phyloP scores from a whole-genome alignment of 2,113 vertebrate genomes.

The Baryphthengus martii region DNA sequence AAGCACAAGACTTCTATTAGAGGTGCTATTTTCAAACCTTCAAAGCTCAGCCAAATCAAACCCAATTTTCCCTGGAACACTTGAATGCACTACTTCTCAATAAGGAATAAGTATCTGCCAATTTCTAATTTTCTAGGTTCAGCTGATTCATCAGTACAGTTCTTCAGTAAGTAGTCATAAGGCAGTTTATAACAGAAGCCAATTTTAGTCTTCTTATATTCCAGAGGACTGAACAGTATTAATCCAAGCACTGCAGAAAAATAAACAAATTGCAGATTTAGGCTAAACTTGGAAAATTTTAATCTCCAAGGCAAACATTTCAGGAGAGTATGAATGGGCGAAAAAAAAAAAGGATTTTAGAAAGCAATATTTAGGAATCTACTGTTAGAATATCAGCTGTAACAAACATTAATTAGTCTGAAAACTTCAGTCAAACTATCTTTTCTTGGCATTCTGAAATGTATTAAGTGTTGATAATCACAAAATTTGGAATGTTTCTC shows the following conservation, averaged over 20 bases:
- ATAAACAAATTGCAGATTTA: background rate
- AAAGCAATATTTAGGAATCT: background rate
- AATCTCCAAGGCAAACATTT: background rate
- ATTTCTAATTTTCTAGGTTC: conserved; percentile 8
- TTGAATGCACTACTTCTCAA: background rate
- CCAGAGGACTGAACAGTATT: background rate
- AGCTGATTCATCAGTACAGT: background rate
- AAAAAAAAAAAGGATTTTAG: background rate
- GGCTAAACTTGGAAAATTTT: background rate
- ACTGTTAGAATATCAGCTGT: background rate
- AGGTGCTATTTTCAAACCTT: conserved; percentile 15
- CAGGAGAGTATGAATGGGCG: background rate
- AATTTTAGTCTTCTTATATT: background rate
- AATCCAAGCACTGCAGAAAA: background rate
- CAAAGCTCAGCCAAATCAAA: conserved; percentile 1
- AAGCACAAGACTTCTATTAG: background rate
- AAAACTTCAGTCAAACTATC: background rate
- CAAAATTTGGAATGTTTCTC: background rate
- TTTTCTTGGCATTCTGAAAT: background rate
- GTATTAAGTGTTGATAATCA: background rate
- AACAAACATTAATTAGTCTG: background rate
- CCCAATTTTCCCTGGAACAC: background rate
- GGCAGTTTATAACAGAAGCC: background rate
- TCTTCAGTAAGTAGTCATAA: conserved; percentile 1
- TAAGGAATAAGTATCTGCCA: background rate